Conservation (phyloP, 2,113 vertebrate species). For the Isurus oxyrinchus region DNA sequence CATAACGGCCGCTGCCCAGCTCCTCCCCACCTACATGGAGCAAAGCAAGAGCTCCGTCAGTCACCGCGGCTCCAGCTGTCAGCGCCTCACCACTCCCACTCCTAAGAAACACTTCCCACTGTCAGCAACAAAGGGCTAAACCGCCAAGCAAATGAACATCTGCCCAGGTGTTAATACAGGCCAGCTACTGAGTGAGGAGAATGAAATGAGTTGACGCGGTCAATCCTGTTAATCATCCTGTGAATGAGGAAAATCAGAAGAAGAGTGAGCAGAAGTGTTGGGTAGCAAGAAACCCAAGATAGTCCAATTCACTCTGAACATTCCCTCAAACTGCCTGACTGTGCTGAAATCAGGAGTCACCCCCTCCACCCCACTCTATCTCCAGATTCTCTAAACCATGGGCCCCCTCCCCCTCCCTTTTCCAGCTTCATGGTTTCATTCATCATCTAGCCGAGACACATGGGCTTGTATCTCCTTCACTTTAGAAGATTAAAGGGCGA, state of each 20-base stretch:
- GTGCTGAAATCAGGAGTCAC: neutral
- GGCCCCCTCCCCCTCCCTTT: too few species aligned
- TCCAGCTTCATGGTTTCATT: too few species aligned
- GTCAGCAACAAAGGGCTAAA: neutral
- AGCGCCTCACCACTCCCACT: neutral
- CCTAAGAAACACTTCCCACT: neutral
- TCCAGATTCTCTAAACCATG: too few species aligned
- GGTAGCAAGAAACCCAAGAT: neutral
- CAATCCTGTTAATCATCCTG: neutral
- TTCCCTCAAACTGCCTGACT: neutral
- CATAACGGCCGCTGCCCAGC: slow-evolving; percentile 67
- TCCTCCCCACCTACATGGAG: slow-evolving; percentile 63
- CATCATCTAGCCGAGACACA: too few species aligned
- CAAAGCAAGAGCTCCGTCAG: neutral
- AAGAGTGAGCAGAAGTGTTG: neutral
- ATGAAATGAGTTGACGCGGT: neutral
- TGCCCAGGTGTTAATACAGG: neutral
- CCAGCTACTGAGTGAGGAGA: neutral
- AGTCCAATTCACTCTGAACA: neutral
- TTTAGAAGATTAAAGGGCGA: too few species aligned
- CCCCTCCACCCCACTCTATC: too few species aligned
- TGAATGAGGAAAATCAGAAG: neutral
- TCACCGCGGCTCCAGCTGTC: too few species aligned
- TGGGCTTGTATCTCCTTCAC: too few species aligned
- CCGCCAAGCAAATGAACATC: neutral